Evolutionary conservation across 2,797 vertebrate genomes (phyloP), one percentile per base, ranked within the genome.

Genomic region (Lagodon rhomboides): DNA sequence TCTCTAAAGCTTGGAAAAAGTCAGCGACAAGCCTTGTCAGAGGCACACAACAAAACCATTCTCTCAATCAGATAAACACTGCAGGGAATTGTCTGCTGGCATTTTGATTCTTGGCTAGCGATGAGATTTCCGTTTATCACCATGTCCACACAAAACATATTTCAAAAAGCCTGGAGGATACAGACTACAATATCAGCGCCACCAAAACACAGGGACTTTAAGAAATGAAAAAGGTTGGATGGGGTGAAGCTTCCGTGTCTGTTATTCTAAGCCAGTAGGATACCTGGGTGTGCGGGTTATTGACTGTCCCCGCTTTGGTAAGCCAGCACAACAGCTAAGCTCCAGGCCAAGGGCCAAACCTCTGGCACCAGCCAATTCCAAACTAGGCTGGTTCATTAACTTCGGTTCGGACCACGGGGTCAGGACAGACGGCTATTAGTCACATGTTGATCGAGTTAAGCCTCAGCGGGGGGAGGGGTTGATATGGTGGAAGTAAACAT

Each of bases 301-400:
- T 85, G 75, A 87, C 87, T 63, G 60, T 49, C 66, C 27, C 25
- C 7, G 53, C 49, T 70, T 80, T 77, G 80, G 83, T 38, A 56
- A 74, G 64, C 73, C 15, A 56, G 75, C 61, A 41, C 54, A 4
- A 43, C 67, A 75, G 63, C 67, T 75, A 68, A 80, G 68, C 74
- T 63, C 67, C 8, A 43, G 61, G 83, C 85, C 73, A 51, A 63
- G 56, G 62, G 62, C 54, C 58, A 71, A 75, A 83, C 74, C 79
- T 80, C 73, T 86, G 78, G 73, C 73, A 76, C 54, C 61, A 54
- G 77, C 72, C 63, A 71, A 69, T 76, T 82, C 79, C 38, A 83
- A 88, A 89, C 63, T 73, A 65, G 83, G 79, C 65, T 79, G 77
- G 75, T 83, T 85, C 84, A 87, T 87, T 88, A 87, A 68, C 55